Evolutionary conservation across 2,113 vertebrate genomes (phyloP), one percentile per base, ranked within the genome.

Genomic region (Glaucidium brasilianum): DNA sequence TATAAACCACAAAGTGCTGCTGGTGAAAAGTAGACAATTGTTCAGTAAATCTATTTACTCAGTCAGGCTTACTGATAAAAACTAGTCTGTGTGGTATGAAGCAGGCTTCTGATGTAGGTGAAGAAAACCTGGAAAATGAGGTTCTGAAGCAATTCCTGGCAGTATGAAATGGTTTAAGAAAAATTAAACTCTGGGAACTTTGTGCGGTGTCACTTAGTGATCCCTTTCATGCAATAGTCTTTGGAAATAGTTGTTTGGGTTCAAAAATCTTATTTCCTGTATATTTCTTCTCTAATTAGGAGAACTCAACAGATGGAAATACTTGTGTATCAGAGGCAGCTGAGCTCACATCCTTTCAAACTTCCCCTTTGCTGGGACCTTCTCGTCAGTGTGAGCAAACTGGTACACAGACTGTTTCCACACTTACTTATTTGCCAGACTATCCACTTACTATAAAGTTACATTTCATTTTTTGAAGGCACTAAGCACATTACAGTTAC

Each of bases 281-380:
- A 10, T 64, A 63, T 60, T 88, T 86, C 37, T 93, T 76, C 83
- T 93, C 66, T 90, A 81, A 55, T 80, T 64, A 76, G 27, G 60
- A 92, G 19, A 94, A 95, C 53, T 55, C 20, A 72, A 49, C 17
- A 80, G 47, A 60, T 69, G 39, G 37, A 58, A 71, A 53, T 35
- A 63, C 94, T 92, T 92, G 14, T 66, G 22, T 60, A 69, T 71
- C 39, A 50, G 39, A 87, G 43, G 55, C 62, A 93, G 52, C 1
- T 83, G 92, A 97, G 83, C 72, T 97, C 69, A 72, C 34, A 89
- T 75, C 47, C 85, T 77, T 96, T 96, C 83, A 96, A 82, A 96
- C 50, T 82, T 89, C 53, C 69, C 43, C n/a, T 88, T 92, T 63
- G 41, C 53, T 78, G 49, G 30, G 21, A 83, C 43, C 13, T 87